These are phyloP conservation scores for Ceratina japonica DNA, from an alignment of 1,140 invertebrate species.

Conservation along the genomic window DNA sequence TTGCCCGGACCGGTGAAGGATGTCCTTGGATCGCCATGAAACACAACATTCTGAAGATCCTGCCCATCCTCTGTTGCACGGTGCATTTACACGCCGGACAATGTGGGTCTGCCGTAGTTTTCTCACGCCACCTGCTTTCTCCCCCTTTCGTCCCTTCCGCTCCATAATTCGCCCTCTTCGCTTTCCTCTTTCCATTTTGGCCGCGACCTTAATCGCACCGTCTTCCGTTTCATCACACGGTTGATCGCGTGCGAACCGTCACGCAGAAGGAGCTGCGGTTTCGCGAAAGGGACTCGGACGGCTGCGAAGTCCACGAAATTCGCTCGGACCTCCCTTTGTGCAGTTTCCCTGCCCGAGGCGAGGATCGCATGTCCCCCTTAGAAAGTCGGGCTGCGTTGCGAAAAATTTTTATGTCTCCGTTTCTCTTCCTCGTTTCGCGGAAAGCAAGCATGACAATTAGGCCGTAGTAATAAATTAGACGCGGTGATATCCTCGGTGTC, in stretches of 20 bases:
- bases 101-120: conserved; percentile 65
- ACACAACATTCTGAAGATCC: conserved; percentile 69
- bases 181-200: not conserved
- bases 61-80: conserved; percentile 67
- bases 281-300: not conserved
- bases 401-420: conserved; percentile 4
- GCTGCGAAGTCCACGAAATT: not conserved
- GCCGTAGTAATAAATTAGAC: no score
- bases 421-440: not conserved
- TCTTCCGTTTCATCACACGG: conserved; percentile 40
- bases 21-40: conserved; percentile 75
- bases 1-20: conserved; percentile 67
- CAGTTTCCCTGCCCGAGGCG: conserved; percentile 16
- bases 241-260: conserved; percentile 43
- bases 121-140: conserved; percentile 29
- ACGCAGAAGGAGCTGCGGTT: conserved; percentile 1
- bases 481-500: no score
- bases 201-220: conserved; percentile 39
- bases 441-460: not conserved
- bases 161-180: not conserved
- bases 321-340: not conserved
- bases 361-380: conserved; percentile 11
- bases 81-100: conserved; percentile 67
- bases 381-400: conserved; percentile 21
- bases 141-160: conserved; percentile 19